Evolutionary conservation across 2,113 vertebrate species (phyloP), one percentile per base, ranked within the genome.

Genomic region (Coracopsis vasa): DNA sequence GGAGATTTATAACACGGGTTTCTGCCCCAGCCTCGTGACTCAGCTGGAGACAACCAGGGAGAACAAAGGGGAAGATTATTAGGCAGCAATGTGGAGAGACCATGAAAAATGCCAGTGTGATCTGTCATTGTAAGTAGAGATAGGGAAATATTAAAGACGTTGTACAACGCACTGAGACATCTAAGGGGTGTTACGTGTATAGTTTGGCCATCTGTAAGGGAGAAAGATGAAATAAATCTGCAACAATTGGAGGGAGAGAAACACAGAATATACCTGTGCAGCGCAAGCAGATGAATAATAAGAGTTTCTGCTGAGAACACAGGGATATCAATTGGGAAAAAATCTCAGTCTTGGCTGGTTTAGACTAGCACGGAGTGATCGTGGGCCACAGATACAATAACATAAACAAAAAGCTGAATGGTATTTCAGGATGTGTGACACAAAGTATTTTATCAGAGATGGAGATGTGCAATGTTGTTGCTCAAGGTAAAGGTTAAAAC

Each of bases 201-300:
- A 77, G 44, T 88, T 80, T 86, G 74, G 64, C 33, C n/a, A 90
- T 90, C 48, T 80, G 53, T 85, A 94, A 73, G 56, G 45, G 44
- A 86, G 64, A 77, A 88, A 86, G 67, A 80, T 77, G 48, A 95
- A 94, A 95, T 80, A 72, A 93, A 85, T 33, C 79, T 83, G 79
- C 80, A 92, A 75, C 19, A 80, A 86, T 56, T 62, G 39, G 48
- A 77, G 31, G 47, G 33, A 90, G 15, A 69, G 48, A 69, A 88
- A 85, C 70, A 31, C 31, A 80, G 88, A 82, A 56, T 56, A 37
- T 82, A 73, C 44, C 45, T 29, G 5, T 77, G 29, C 82, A 65
- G 44, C 48, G 56, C 53, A 70, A 92, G 17, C 13, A 42, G 13
- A 39, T 83, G 75, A 88, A 77, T 71, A 93, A 56, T 61, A 73